Evolutionary conservation across 2,797 vertebrate species (phyloP), one percentile per base, ranked within the genome.

Genomic region (Schizothorax lantsangensis): DNA sequence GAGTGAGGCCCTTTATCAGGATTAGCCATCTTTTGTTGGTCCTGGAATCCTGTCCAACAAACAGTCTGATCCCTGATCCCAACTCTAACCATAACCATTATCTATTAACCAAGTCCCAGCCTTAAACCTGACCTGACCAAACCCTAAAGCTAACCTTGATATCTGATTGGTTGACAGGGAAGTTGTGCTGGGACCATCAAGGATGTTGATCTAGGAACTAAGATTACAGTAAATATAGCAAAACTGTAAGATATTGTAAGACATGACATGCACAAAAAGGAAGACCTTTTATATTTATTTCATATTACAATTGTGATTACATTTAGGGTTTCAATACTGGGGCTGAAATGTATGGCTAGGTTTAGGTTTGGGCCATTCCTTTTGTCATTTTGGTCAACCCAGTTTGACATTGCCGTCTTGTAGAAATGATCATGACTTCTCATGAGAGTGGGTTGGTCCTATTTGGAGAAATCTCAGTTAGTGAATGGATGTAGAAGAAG

Each of bases 381-480:
- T 77, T 54, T 23, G 19, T 36, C 2, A 54, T 54, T 77, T 54
- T 38, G 10, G 21, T 36, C 21, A 21, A 79, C 33, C 21, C 23
- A 43, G 8, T 59, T 54, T 15, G 11, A 54, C 30, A 77, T 36
- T 36, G n/a, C 17, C 17, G n/a, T 79, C 36, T 26, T 62, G 36
- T 26, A 26, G 33, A 59, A 59, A 79, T 26, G 2, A 59, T 59
- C 2, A 19, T 5, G 19, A 71, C 36, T 47, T 73, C 71, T 73
- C 43, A 75, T 75, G 45, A 52, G 45, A 59, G 9, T n/a, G 33
- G 19, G 12, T 66, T 30, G 59, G 26, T 30, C 47, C 62, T 52
- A 78, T 36, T 68, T 68, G 38, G 75, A 57, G 40, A 52, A 52
- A 81, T 66, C 11, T 68, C 19, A 36, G 52, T 84, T 26, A 81